Evolutionary conservation across 2,888 invertebrate genomes (phyloP), one percentile per base, ranked within the genome.

Genomic region (Ceraclea dissimilis): DNA sequence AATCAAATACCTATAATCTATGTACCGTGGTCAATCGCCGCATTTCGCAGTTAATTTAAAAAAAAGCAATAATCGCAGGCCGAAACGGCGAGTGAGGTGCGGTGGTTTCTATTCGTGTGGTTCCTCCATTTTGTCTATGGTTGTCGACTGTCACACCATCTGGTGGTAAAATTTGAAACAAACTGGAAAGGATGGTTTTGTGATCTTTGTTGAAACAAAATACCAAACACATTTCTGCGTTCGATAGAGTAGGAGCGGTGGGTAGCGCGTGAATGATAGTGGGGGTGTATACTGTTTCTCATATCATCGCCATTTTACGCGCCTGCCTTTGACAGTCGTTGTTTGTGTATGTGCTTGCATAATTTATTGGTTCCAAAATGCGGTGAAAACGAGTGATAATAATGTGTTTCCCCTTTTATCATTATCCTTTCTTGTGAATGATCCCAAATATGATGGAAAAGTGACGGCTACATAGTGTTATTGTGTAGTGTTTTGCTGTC

Each of bases 271-370:
- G 26, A 26, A 13, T 39, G 22, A 46, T 55, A 67, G 70, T 67
- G 69, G 66, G 70, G 70, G 69, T 67, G 67, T 65, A 66, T n/a
- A n/a, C n/a, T n/a, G n/a, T n/a, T n/a, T 69, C 69, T 69, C 71
- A 39, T 13, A 39, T 39, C 39, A 39, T 74, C 75, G 73, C 74
- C 75, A 76, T 76, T 76, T 76, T 74, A 73, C 72, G 74, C 74
- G 76, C 73, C 70, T 71, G 73, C 72, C 74, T 72, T 76, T 76
- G 76, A 75, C 76, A 76, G 73, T 74, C 73, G 76, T 67, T 71
- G 75, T 77, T 76, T 76, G 76, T 76, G 75, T 76, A 75, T 75
- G 52, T 54, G 48, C 19, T 52, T 54, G 13, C 22, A 46, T 52
- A 49, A 33, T 34, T 26, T 54, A 43, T 39, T 22, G 19, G 44